phyloP scores from a whole-genome alignment of 92 coral and sea anemone species.

The Phymanthus crucifer region DNA sequence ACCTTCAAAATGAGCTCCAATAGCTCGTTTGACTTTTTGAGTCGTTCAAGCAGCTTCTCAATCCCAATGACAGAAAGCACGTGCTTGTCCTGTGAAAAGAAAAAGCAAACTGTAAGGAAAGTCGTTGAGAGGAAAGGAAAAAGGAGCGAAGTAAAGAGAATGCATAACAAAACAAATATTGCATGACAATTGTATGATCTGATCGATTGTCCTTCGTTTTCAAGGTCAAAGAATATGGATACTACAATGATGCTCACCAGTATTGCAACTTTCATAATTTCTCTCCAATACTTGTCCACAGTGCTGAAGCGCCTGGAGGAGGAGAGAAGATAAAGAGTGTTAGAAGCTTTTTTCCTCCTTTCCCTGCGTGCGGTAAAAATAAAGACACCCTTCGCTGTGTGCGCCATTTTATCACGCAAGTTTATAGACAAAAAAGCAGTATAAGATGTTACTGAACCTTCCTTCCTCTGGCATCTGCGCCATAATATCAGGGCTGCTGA shows the following conservation, averaged over 20 bases:
- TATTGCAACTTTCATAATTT: conserved; percentile 95
- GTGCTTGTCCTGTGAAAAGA: conserved; percentile 74
- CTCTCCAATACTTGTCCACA: conserved; percentile 97
- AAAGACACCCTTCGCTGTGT: no score
- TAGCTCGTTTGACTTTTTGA: conserved; percentile 95
- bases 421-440: no score
- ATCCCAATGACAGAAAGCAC: conserved; percentile 91
- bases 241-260: conserved; percentile 54
- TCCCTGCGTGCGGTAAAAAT: no score
- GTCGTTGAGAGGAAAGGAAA: no score
- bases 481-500: conserved; percentile 99
- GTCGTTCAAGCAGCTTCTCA: conserved; percentile 91
- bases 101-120: not conserved
- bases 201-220: no score
- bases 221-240: no score
- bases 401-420: no score
- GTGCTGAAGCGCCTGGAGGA: conserved; percentile 96
- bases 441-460: conserved; percentile 56
- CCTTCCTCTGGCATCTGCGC: conserved; percentile 99
- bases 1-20: conserved; percentile 98
- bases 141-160: no score
- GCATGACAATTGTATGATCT: no score
- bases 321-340: not conserved
- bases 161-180: no score
- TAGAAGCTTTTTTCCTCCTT: no score